These are phyloP conservation scores for Hippoglossus hippoglossus DNA, from an alignment of 2,797 vertebrate species.

Conservation along the genomic window DNA sequence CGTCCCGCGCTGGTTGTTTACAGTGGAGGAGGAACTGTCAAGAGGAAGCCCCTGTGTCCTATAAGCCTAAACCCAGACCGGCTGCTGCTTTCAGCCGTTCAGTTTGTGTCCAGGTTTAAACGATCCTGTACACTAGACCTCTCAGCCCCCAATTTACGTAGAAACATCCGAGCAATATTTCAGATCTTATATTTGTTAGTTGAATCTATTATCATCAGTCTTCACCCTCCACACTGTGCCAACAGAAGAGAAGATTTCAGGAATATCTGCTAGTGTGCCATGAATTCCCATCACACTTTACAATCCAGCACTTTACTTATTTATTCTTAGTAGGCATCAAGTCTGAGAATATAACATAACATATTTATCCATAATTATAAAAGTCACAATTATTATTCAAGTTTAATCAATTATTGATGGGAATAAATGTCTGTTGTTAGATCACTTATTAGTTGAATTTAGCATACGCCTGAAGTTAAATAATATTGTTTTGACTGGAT, in stretches of 20 bases:
- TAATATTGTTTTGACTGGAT: not conserved
- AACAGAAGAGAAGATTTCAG: too few species aligned
- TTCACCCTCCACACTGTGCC: too few species aligned
- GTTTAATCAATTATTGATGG: too few species aligned
- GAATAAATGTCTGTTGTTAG: not conserved
- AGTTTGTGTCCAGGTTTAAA: not conserved
- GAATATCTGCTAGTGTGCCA: not conserved
- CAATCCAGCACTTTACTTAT: not conserved
- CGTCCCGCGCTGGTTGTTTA: not conserved
- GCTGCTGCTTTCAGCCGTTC: not conserved
- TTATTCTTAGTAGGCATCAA: too few species aligned
- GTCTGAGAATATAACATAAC: too few species aligned
- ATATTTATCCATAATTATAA: not conserved
- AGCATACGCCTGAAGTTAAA: not conserved
- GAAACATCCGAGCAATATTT: too few species aligned
- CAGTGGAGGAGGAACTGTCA: not conserved
- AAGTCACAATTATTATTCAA: not conserved
- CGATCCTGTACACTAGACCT: not conserved
- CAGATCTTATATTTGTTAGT: too few species aligned
- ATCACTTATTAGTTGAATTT: not conserved
- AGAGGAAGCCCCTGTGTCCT: not conserved
- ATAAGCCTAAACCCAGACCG: too few species aligned
- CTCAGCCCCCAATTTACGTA: too few species aligned
- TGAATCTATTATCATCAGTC: too few species aligned
- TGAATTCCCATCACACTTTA: not conserved